Evolutionary conservation across 2,113 vertebrate species (phyloP).

Genomic region (Pica pica): DNA sequence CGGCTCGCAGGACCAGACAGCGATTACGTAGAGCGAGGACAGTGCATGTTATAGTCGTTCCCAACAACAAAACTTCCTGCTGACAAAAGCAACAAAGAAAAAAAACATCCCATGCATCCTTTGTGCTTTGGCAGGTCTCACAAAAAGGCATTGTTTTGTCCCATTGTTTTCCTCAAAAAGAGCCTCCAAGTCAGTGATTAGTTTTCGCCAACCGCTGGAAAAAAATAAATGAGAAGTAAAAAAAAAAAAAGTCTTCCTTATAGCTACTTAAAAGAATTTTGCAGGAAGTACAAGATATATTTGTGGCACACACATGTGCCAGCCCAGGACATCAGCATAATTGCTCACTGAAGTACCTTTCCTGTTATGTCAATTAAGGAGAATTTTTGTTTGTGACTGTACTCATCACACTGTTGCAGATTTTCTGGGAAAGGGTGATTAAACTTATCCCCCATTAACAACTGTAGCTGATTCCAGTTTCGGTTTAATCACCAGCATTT

Average conservation of each 20-base stretch:
- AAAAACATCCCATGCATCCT: constrained; percentile 54
- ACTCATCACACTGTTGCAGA: background rate
- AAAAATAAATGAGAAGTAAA: background rate
- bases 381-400: background rate
- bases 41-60: constrained; percentile 62
- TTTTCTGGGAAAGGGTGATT: constrained; percentile 42
- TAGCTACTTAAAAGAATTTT: constrained; percentile 51
- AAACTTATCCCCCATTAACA: background rate
- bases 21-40: constrained; percentile 48
- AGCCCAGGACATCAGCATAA: constrained; percentile 33
- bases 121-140: constrained; percentile 61
- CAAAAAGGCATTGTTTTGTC: constrained; percentile 65
- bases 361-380: constrained; percentile 58
- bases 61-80: constrained; percentile 68
- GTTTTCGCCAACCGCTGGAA: background rate
- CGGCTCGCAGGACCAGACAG: constrained; percentile 38
- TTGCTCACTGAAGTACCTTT: constrained; percentile 49
- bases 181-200: constrained; percentile 46
- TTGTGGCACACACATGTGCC: constrained; percentile 10
- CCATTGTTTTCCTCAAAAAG: constrained; percentile 67
- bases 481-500: background rate
- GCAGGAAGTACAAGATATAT: constrained; percentile 56
- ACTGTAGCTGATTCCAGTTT: background rate
- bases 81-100: constrained; percentile 37
- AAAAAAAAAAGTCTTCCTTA: constrained; percentile 6